A percentile compares a stretch with the other conserved stretches of the same genome.
phyloP scores from a whole-genome alignment of 2,113 vertebrate genomes.

The Cariama cristata region DNA sequence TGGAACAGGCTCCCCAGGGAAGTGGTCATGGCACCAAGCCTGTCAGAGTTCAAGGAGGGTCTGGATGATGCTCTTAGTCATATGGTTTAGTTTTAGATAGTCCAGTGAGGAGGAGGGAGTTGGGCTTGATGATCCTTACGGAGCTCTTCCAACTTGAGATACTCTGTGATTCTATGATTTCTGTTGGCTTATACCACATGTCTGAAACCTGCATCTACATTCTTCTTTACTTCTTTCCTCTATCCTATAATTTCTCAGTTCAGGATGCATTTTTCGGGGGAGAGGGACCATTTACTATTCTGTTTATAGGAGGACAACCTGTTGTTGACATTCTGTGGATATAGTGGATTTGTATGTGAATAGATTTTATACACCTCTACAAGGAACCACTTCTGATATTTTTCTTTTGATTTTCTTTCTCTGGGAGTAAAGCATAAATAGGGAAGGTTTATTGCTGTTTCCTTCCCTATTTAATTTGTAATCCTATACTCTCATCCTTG shows the following conservation, averaged over 20 bases:
- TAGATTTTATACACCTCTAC: background rate
- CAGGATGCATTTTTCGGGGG: background rate
- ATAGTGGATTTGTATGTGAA: background rate
- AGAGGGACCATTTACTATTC: background rate
- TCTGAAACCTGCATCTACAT: background rate
- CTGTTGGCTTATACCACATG: background rate
- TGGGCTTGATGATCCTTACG: background rate
- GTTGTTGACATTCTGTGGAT: background rate
- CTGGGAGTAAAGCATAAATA: background rate
- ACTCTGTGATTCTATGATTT: background rate
- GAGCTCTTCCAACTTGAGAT: background rate
- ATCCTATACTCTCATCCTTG: background rate
- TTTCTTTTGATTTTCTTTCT: background rate
- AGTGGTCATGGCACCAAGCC: background rate
- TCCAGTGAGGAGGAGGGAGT: rapidly evolving
- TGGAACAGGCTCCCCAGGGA: background rate
- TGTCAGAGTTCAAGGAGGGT: background rate
- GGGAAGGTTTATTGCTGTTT: background rate
- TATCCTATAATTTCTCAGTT: background rate
- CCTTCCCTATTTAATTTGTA: background rate
- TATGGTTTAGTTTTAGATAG: background rate
- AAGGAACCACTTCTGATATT: background rate
- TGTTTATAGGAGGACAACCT: background rate
- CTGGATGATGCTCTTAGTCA: background rate
- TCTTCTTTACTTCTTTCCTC: background rate